phyloP scores from a whole-genome alignment of 2,113 vertebrate genomes.

The Peromyscus polionotus region DNA sequence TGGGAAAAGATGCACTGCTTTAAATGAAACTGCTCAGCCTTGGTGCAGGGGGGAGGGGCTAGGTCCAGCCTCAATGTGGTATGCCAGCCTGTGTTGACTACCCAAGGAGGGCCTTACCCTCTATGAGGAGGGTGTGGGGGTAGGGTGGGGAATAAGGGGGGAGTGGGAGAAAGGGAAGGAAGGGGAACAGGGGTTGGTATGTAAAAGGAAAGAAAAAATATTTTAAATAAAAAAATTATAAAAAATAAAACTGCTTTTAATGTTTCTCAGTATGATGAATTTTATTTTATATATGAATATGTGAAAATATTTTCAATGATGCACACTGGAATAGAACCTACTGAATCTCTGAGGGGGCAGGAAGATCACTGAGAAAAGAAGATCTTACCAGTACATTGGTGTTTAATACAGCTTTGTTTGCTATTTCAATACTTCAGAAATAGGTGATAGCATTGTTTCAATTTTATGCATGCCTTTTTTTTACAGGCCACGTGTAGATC shows the following conservation, averaged over 20 bases:
- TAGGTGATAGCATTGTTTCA: neutral
- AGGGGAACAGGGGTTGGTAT: too few relatives aligned
- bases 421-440: slow-evolving; percentile 51
- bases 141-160: too few relatives aligned
- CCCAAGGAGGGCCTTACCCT: too few relatives aligned
- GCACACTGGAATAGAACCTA: slow-evolving; percentile 25
- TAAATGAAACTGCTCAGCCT: neutral
- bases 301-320: slow-evolving; percentile 53
- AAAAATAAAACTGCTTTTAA: slow-evolving; percentile 55
- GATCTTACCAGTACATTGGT: slow-evolving; percentile 28
- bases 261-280: slow-evolving; percentile 41
- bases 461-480: slow-evolving; percentile 41
- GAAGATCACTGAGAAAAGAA: slow-evolving; percentile 48
- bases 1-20: slow-evolving; percentile 1
- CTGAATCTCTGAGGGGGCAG: neutral
- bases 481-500: neutral
- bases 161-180: too few relatives aligned
- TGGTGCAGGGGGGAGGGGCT: too few relatives aligned
- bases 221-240: too few relatives aligned
- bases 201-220: too few relatives aligned
- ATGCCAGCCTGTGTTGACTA: too few relatives aligned
- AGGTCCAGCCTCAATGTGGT: too few relatives aligned
- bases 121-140: too few relatives aligned
- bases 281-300: slow-evolving; percentile 59
- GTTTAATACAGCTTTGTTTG: neutral